Conservation (phyloP, 2,113 vertebrate species). For the Ptychochromis oligacanthus region DNA sequence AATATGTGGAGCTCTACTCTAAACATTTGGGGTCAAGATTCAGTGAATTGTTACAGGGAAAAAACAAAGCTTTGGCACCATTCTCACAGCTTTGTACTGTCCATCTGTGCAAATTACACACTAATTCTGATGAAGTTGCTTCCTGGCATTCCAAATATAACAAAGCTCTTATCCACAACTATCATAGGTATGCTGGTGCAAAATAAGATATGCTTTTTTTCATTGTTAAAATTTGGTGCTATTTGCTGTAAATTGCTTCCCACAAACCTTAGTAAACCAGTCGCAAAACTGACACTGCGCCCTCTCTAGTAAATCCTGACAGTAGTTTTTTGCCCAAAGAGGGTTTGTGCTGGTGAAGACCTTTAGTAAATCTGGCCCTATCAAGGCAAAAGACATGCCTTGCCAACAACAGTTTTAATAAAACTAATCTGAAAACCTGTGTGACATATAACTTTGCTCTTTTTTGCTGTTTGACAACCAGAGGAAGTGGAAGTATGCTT, state of each 20-base stretch:
- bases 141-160: not conserved
- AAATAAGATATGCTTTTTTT: not conserved
- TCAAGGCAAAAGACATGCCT: not conserved
- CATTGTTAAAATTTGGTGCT: not conserved
- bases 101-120: not conserved
- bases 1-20: not conserved
- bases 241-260: not conserved
- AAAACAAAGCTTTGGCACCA: not conserved
- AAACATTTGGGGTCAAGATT: not conserved
- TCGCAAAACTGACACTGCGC: not conserved
- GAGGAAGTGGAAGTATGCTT: constrained; percentile 65
- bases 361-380: not conserved
- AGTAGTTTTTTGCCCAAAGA: not conserved
- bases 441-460: not conserved
- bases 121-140: constrained; percentile 1
- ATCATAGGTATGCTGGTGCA: not conserved
- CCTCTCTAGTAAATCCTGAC: not conserved
- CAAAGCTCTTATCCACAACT: not conserved
- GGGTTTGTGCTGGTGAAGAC: not conserved
- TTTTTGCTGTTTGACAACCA: constrained; percentile 82
- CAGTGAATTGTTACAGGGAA: not conserved
- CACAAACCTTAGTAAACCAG: not conserved
- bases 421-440: not conserved
- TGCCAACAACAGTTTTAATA: not conserved
- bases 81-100: not conserved